Conservation (phyloP, 2,797 vertebrate species). For the Sebastes aleutianus region DNA sequence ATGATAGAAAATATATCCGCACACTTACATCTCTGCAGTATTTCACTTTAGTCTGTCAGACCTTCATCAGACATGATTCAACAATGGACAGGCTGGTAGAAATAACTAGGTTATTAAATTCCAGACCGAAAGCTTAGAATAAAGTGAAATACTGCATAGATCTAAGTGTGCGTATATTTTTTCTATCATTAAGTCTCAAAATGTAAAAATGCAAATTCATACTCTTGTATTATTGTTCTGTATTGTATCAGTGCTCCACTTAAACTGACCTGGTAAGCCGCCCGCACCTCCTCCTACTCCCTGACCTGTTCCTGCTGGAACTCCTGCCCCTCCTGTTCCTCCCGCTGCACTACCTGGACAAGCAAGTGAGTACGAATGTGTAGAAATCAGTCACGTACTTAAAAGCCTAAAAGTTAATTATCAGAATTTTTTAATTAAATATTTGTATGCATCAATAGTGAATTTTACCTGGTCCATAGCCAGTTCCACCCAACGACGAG, state of each 20-base stretch:
- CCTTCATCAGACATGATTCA: no score
- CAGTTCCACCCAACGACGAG: slow-evolving; percentile 66
- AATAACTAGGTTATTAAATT: no score
- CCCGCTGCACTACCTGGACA: slow-evolving; percentile 47
- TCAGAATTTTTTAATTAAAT: not conserved
- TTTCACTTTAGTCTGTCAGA: no score
- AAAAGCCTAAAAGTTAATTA: not conserved
- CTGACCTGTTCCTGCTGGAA: slow-evolving; percentile 30
- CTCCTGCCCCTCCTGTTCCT: slow-evolving; percentile 54
- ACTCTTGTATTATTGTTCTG: not conserved
- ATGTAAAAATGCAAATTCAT: not conserved
- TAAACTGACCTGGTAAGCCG: slow-evolving; percentile 53
- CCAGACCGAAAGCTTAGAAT: no score
- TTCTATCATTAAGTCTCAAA: not conserved
- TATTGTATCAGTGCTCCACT: not conserved
- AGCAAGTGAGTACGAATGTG: not conserved
- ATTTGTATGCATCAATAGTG: not conserved
- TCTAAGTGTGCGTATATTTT: no score
- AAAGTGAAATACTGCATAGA: no score
- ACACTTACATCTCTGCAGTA: no score
- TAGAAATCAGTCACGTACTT: not conserved
- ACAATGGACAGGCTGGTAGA: no score
- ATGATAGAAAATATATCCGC: no score
- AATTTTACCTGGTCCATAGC: slow-evolving; percentile 74
- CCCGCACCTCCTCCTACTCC: slow-evolving; percentile 52